A percentile compares a stretch with the other conserved stretches of the same genome.
Conservation (phyloP, 2,797 vertebrate genomes). For the Mus caroli region DNA sequence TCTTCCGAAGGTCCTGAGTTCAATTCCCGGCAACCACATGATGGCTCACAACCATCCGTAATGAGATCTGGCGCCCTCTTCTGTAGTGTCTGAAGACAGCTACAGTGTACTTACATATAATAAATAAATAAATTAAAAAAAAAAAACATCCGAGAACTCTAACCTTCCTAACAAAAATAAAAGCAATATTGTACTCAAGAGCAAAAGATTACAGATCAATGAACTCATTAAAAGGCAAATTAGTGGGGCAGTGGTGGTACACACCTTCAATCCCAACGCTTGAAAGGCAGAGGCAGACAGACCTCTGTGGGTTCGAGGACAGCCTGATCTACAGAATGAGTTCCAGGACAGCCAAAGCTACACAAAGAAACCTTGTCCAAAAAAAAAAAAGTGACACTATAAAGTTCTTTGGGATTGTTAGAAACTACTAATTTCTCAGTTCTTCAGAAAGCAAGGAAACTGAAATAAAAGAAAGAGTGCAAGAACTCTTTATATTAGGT, state of each 20-base stretch:
- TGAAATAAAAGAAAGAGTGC: conserved; percentile 16
- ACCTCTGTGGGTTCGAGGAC: neutral
- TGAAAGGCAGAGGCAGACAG: neutral
- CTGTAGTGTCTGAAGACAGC: no score
- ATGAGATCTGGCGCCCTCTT: no score
- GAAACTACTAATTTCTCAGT: conserved; percentile 52
- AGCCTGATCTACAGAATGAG: neutral
- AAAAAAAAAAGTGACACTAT: neutral
- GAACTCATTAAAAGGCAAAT: conserved; percentile 57
- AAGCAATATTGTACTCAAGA: conserved; percentile 37
- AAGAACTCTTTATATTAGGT: conserved; percentile 3
- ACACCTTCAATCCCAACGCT: neutral
- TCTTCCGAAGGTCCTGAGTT: no score
- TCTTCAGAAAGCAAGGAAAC: conserved; percentile 59
- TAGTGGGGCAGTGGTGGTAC: neutral
- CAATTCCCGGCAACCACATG: no score
- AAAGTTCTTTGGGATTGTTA: conserved; percentile 41
- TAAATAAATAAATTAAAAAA: no score
- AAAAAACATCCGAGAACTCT: neutral
- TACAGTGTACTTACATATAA: no score
- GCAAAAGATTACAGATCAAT: conserved; percentile 50
- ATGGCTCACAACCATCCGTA: no score
- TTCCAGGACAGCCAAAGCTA: neutral
- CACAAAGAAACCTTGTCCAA: neutral
- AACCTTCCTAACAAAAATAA: conserved; percentile 48